Evolutionary conservation across 2,113 vertebrate species (phyloP).

Genomic region (Sarotherodon lohbergeri): DNA sequence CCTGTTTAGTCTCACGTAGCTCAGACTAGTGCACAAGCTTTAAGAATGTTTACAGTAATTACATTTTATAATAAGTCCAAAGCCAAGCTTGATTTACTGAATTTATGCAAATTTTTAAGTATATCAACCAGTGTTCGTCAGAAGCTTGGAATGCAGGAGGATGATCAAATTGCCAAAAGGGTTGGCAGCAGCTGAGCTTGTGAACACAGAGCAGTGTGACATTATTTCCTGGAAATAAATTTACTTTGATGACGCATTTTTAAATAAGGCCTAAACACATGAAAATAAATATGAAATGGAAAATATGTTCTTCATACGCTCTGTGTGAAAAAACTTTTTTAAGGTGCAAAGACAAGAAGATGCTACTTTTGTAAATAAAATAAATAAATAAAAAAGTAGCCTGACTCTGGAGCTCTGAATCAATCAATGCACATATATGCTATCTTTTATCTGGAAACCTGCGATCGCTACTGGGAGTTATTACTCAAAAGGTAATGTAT

Average conservation of each 20-base stretch:
- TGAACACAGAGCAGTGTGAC: not conserved
- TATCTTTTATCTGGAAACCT: not conserved
- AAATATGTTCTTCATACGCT: not conserved
- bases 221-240: not conserved
- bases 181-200: constrained; percentile 20
- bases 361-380: not conserved
- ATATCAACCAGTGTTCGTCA: not conserved
- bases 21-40: not conserved
- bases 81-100: not conserved
- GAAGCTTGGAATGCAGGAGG: not conserved
- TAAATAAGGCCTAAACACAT: not conserved
- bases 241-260: not conserved
- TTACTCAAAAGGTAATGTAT: not conserved
- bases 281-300: not conserved
- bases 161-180: constrained; percentile 7
- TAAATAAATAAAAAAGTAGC: not conserved
- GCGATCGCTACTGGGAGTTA: not conserved
- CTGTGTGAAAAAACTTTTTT: not conserved
- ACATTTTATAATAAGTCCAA: not conserved
- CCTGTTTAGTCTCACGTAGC: constrained; percentile 2
- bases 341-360: not conserved
- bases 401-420: not conserved
- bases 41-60: constrained; percentile 1
- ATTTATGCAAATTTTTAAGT: not conserved
- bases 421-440: not conserved